Base-by-base conservation (phyloP, 2,888 invertebrate species). In the Autographa pulchrina region DNA sequence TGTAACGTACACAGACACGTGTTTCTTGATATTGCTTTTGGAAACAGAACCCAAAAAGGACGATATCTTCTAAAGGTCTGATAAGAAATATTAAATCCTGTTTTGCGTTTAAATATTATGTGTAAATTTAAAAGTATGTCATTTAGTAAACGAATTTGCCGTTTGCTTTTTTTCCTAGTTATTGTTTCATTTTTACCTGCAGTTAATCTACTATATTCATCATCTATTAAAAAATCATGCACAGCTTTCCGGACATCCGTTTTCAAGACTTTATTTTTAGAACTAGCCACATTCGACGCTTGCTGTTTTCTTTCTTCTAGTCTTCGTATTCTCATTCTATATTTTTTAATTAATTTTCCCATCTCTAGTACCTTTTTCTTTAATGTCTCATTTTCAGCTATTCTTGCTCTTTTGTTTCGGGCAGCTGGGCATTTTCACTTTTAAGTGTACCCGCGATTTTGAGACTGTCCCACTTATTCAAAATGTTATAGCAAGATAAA, bases 121-220 rank as follows among this genome's bases (percentile, higher is more conserved):
- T 74, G 74, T 7, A 35, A 35, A 35, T 35, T 35, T 35, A 35
- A 35, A 35, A 35, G 35, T 35, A 9, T 35, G 35, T 35, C 35
- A 35, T 35, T 35, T 6, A 35, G 35, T 35, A 35, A 35, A 35
- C 35, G 35, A 35, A 35, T 35, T 35, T 3, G 35, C 35, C 35
- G 35, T 35, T 35, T 35, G 35, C 6, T 35, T 35, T 35, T 35
- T 35, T 32, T 38, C 2, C 74, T 35, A 5, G 75, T 75, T 6
- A 78, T 75, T n/a, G 78, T 78, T 20, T 74, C 75, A 32, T 74
- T 78, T 67, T 72, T 75, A 7, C 78, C 78, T 43, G 78, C 48
- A 54, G 75, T 75, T 16, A 68, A 62, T 64, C 70, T 68, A 41
- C 76, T 76, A 48, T 71, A 13, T 52, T 77, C 72, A 62, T 76